A percentile compares a stretch with the other conserved stretches of the same genome.
These are phyloP conservation scores for Amyelois transitella DNA, from an alignment of 1,140 invertebrate species.

Conservation along the genomic window DNA sequence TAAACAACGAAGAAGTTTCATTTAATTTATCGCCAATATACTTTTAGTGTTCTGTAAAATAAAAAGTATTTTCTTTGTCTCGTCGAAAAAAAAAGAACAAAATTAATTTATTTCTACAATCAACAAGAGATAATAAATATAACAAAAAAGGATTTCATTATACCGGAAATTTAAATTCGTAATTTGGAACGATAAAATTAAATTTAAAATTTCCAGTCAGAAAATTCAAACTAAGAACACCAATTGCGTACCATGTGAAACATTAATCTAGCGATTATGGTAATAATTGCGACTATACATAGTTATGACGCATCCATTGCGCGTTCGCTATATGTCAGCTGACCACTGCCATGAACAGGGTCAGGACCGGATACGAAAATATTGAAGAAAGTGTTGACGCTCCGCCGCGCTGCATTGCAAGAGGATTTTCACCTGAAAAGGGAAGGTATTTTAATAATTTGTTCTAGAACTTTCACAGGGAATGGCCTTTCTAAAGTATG, in stretches of 20 bases:
- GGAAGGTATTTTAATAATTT: slow-evolving; percentile 26
- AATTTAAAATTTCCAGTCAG: neutral
- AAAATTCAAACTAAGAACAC: neutral
- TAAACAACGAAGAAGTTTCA: neutral
- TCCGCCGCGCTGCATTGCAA: slow-evolving; percentile 60
- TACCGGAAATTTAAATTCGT: neutral
- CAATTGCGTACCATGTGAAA: slow-evolving; percentile 2
- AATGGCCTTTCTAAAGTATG: neutral
- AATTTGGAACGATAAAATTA: neutral
- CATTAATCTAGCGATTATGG: slow-evolving; percentile 10
- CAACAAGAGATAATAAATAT: neutral
- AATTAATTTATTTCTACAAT: neutral
- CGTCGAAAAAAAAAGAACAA: neutral
- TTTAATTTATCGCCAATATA: neutral
- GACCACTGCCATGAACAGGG: slow-evolving; percentile 25
- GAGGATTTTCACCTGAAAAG: slow-evolving; percentile 59
- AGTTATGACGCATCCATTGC: slow-evolving; percentile 37
- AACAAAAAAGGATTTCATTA: neutral
- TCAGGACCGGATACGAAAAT: slow-evolving; percentile 38
- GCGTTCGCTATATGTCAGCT: slow-evolving; percentile 59
- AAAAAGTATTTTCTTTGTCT: neutral
- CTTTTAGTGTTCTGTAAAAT: neutral
- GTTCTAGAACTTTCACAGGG: neutral
- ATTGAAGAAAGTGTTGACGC: slow-evolving; percentile 29
- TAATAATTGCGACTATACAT: slow-evolving; percentile 18